These are phyloP conservation scores for Alosa sapidissima DNA, from an alignment of 2,797 vertebrate genomes.

Conservation along the genomic window DNA sequence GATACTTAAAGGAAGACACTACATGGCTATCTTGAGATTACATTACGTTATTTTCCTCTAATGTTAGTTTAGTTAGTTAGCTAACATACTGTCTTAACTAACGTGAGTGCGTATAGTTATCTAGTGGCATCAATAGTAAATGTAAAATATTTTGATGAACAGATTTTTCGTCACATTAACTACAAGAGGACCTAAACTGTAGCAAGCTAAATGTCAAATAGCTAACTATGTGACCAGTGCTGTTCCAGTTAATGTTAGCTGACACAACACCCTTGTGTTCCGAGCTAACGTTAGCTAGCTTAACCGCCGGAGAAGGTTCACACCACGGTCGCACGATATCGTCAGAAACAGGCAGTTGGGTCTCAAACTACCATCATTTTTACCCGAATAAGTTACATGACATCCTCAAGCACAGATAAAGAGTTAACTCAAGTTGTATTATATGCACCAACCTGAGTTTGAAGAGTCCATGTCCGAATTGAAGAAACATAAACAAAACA, in stretches of 20 bases:
- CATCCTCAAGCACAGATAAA: background rate
- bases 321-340: slow-evolving; percentile 67
- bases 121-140: background rate
- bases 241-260: slow-evolving; percentile 21
- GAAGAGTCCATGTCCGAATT: slow-evolving; percentile 73
- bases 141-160: background rate
- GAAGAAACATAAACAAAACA: slow-evolving; percentile 74
- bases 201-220: background rate
- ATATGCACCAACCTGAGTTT: slow-evolving; percentile 69
- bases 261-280: slow-evolving; percentile 53
- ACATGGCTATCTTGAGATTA: background rate
- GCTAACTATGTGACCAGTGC: background rate
- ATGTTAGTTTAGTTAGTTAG: too few species aligned
- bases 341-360: slow-evolving; percentile 49
- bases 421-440: background rate
- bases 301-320: slow-evolving; percentile 7
- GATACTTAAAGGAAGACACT: too few species aligned
- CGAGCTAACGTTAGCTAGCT: slow-evolving; percentile 28
- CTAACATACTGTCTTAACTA: background rate
- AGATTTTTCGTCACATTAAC: background rate
- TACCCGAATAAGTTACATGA: background rate
- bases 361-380: background rate
- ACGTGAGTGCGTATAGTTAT: background rate
- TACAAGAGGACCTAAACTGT: background rate
- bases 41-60: too few species aligned